Evolutionary conservation across 2,113 vertebrate genomes (phyloP), one percentile per base, ranked within the genome.

Genomic region (Nanorana parkeri): DNA sequence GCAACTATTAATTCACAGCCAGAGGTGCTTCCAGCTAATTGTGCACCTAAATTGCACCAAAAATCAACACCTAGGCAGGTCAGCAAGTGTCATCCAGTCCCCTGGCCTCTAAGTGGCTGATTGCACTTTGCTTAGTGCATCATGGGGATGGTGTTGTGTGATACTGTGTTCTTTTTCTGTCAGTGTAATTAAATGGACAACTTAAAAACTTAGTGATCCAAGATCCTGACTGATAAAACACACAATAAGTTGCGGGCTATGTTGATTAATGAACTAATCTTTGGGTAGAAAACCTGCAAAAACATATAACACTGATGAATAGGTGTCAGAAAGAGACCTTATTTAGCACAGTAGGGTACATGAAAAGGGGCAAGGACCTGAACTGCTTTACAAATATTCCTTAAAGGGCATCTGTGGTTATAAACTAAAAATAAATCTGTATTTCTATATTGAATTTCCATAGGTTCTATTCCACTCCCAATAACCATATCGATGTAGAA

Each of bases 1-100:
- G 89, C 91, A 84, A 94, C 94, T 92, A 95, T 90, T 93, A 93
- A 94, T 93, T 92, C 92, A 94, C 80, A 83, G 80, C 80, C 72
- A 83, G 80, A 76, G 63, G 71, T 76, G 80, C 80, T 75, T 52
- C 80, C 64, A 68, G 71, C 60, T 76, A 75, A 83, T 83, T 76
- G 80, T 67, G 65, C 52, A 55, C 54, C 72, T 68, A 55, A 76
- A 76, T 29, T 83, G 72, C 92, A 91, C 92, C 90, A 91, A 89
- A 86, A 72, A 90, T 93, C 93, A 91, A 47, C 80, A 83, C 63
- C 63, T 56, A 69, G 78, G 56, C 28, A 36, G 63, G 71, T 67
- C 80, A 82, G 63, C 51, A 23, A 60, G 29, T 67, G 64, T 72
- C 77, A 75, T 32, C 36, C 32, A n/a, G 60, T 63, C 69, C 77